phyloP scores from a whole-genome alignment of 2,888 invertebrate species.

The Drosophila crucigera region DNA sequence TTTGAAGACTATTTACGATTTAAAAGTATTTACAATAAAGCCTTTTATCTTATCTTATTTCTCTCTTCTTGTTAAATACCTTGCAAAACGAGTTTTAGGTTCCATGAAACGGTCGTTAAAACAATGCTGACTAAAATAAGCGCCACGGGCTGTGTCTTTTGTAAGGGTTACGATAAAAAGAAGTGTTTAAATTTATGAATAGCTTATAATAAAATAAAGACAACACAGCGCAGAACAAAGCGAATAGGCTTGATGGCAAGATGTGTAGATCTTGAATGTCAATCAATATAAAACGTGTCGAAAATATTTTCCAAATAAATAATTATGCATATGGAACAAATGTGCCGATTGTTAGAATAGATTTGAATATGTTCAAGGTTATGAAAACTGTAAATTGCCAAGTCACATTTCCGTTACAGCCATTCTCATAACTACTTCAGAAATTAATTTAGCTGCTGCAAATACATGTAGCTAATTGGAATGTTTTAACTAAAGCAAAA shows the following conservation, averaged over 20 bases:
- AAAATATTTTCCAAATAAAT: neutral
- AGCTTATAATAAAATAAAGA: constrained; percentile 1
- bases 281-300: neutral
- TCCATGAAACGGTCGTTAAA: constrained; percentile 31
- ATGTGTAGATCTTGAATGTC: neutral
- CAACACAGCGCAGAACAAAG: neutral
- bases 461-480: constrained; percentile 5
- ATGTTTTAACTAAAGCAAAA: constrained; percentile 20
- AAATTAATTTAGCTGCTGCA: neutral
- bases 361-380: neutral
- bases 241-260: neutral
- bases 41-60: constrained; percentile 12
- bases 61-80: constrained; percentile 17
- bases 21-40: constrained; percentile 4
- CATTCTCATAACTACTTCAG: constrained; percentile 1
- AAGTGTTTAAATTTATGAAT: neutral
- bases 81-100: constrained; percentile 46
- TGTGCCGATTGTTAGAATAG: neutral
- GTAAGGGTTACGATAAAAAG: neutral
- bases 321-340: neutral
- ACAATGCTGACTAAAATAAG: constrained; percentile 7
- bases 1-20: constrained; percentile 11
- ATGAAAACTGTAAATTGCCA: neutral
- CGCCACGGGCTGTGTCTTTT: constrained; percentile 8
- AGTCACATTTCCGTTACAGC: neutral